Conservation (phyloP, 2,797 vertebrate genomes). For the Alectoris magna region DNA sequence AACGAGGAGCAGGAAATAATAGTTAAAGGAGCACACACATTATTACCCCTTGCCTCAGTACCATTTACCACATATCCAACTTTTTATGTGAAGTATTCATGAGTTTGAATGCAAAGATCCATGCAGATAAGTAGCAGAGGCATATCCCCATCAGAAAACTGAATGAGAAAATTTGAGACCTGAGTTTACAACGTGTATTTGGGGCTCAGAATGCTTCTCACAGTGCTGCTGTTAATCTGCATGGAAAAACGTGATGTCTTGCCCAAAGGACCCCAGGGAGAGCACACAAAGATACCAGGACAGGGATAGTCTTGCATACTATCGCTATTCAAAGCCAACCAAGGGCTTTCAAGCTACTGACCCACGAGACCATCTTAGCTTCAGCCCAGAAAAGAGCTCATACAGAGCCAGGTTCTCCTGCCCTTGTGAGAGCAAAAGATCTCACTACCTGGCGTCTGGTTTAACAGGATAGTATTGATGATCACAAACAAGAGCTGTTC, state of each 20-base stretch:
- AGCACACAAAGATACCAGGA: neutral
- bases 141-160: neutral
- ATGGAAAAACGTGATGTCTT: neutral
- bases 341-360: neutral
- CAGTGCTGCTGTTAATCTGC: neutral
- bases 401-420: neutral
- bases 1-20: neutral
- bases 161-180: neutral
- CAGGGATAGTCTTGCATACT: neutral
- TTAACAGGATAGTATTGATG: neutral
- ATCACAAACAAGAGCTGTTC: neutral
- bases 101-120: neutral
- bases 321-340: neutral
- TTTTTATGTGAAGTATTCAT: neutral
- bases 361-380: neutral
- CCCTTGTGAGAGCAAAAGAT: neutral
- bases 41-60: neutral
- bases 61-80: neutral
- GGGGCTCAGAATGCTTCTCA: neutral
- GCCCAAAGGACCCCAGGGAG: neutral
- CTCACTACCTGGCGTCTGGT: neutral
- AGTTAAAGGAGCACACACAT: fast-evolving
- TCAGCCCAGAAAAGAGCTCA: neutral
- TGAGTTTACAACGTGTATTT: neutral
- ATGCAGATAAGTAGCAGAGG: neutral